Percentiles rank a stretch among this genome's conserved stretches.
phyloP scores from a whole-genome alignment of 2,888 invertebrate genomes.

The Prosapia bicincta region DNA sequence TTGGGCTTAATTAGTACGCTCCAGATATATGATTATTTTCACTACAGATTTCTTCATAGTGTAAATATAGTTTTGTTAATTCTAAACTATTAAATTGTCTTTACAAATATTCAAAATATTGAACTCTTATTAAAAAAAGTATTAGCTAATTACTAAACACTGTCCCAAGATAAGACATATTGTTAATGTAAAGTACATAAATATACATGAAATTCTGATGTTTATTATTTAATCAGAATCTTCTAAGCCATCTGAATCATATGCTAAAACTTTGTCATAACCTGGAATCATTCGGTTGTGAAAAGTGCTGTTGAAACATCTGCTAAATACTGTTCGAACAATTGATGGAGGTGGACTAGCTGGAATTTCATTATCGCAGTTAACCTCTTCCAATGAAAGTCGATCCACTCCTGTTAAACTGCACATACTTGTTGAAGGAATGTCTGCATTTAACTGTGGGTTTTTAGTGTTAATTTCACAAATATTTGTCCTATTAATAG shows the following conservation, averaged over 20 bases:
- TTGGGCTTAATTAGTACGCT: no score
- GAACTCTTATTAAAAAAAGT: no score
- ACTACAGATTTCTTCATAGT: no score
- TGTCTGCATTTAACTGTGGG: neutral
- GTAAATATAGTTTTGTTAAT: no score
- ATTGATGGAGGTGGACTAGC: neutral
- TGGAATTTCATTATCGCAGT: neutral
- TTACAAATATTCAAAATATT: no score
- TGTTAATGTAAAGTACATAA: no score
- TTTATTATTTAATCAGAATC: slow-evolving; percentile 27
- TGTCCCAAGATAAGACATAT: no score
- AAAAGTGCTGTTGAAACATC: slow-evolving; percentile 21
- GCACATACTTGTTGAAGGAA: neutral
- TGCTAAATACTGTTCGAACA: slow-evolving; percentile 10
- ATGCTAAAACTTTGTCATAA: slow-evolving; percentile 22
- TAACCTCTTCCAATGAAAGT: neutral
- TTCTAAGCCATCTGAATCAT: slow-evolving; percentile 28
- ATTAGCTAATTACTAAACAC: no score
- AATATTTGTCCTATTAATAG: neutral
- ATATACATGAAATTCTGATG: no score
- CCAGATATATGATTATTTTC: no score
- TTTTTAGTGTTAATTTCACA: no score
- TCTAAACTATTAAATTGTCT: no score
- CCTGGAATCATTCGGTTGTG: slow-evolving; percentile 15
- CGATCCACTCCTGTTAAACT: neutral